Evolutionary conservation across 2,888 invertebrate genomes (phyloP), one percentile per base, ranked within the genome.

Genomic region (Nemoura dubitans): DNA sequence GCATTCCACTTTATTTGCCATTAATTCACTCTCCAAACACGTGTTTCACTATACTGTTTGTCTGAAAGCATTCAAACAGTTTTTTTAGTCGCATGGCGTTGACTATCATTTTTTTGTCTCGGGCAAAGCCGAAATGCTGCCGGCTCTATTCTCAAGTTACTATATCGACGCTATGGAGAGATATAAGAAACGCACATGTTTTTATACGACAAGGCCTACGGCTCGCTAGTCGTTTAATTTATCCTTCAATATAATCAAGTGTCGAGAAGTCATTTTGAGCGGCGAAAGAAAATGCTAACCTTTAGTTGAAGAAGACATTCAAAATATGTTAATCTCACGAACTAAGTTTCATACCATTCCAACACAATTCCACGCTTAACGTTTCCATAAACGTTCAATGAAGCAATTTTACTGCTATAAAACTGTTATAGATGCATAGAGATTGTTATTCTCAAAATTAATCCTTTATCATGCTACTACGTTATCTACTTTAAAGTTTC

Each of bases 121-220:
- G 59, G 21, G 14, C 59, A 59, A 59, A 59, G 21, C 59, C 21
- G 59, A 59, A 21, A 10, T 7, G 59, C 59, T 59, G 14, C 59
- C 6, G 59, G 59, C 59, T 59, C 16, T 7, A 21, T 59, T 59
- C 59, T 59, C 59, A 14, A 16, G 59, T 59, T 59, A 7, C 59
- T 7, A 59, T 59, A 59, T 59, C 59, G 59, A 7, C 59, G 36
- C 36, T n/a, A 36, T 6, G 36, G 36, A 36, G 36, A 36, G 36
- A 36, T 6, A 36, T n/a, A 59, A 59, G 10, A 21, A 59, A 59
- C 59, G 59, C 59, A 59, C 59, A 3, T 59, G 59, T 59, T 59
- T 59, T 59, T 59, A 59, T 59, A 59, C 21, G 59, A 59, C 59
- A 59, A 59, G 59, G 59, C 59, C 59, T 59, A 59, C 59, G 59